Evolutionary conservation across 2,797 vertebrate genomes (phyloP).

Genomic region (Mustela erminea): DNA sequence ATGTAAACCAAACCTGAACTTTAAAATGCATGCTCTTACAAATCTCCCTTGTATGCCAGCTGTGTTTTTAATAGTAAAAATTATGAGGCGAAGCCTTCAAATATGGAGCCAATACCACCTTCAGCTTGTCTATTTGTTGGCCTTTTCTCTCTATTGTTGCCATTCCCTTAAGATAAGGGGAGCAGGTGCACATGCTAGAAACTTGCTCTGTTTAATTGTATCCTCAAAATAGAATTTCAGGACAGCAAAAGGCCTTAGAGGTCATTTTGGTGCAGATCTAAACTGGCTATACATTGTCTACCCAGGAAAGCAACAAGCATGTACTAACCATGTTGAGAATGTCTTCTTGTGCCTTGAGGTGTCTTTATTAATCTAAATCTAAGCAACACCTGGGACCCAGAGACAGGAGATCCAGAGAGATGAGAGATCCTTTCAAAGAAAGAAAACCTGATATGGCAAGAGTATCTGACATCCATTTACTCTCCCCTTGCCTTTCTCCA

Average conservation of each 20-base stretch:
- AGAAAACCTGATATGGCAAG: not conserved
- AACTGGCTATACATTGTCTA: not conserved
- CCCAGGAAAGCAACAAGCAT: not conserved
- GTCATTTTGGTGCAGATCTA: not conserved
- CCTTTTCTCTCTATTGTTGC: not conserved
- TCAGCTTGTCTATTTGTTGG: not conserved
- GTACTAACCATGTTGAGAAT: slow-evolving; percentile 28
- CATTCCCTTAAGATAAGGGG: not conserved
- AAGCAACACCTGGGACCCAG: not conserved
- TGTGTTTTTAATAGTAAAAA: not conserved
- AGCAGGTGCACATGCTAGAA: slow-evolving; percentile 4
- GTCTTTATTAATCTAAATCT: slow-evolving; percentile 51
- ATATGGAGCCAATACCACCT: not conserved
- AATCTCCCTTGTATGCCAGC: not conserved
- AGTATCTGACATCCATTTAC: not conserved
- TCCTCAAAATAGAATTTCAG: slow-evolving; percentile 49
- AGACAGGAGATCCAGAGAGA: not conserved
- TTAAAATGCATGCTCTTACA: not conserved
- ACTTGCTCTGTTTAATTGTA: slow-evolving; percentile 17
- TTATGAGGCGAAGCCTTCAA: not conserved
- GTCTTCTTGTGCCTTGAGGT: not conserved
- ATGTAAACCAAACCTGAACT: slow-evolving; percentile 47
- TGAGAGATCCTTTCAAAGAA: not conserved
- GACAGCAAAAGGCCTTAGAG: not conserved
- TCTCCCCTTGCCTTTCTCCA: not conserved